These are phyloP conservation scores for Hypomecis atomaria DNA, from an alignment of 2,888 invertebrate genomes.

Conservation along the genomic window DNA sequence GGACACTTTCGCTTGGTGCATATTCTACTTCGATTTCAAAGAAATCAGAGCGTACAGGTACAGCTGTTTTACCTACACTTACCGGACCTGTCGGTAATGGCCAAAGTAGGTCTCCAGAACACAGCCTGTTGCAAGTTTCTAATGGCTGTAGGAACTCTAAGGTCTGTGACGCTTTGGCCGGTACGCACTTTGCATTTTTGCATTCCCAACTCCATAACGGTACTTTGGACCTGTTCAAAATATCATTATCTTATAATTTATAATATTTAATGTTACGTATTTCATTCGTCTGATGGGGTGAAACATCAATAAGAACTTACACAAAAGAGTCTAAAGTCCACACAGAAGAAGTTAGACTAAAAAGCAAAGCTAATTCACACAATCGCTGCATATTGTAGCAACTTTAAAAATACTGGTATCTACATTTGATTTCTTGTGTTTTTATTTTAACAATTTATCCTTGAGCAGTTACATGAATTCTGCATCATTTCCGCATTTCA, in stretches of 20 bases:
- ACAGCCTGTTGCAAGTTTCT: conserved; percentile 90
- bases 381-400: conserved; percentile 8
- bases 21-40: conserved; percentile 72
- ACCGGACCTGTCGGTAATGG: conserved; percentile 91
- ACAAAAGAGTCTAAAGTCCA: conserved; percentile 5
- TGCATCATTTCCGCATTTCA: too few species aligned
- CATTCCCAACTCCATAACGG: conserved; percentile 92
- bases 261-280: background rate
- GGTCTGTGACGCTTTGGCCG: conserved; percentile 62
- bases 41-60: conserved; percentile 84
- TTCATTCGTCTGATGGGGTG: too few species aligned
- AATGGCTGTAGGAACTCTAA: conserved; percentile 80
- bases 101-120: conserved; percentile 91
- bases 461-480: too few species aligned
- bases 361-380: conserved; percentile 2
- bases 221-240: conserved; percentile 55
- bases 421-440: background rate
- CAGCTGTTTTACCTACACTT: conserved; percentile 86
- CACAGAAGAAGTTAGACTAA: background rate
- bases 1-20: conserved; percentile 60
- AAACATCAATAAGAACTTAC: conserved; percentile 9
- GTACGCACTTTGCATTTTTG: conserved; percentile 87
- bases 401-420: background rate
- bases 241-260: background rate
- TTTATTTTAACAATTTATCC: too few species aligned